Percentiles rank a stretch among this genome's conserved stretches.
phyloP scores from a whole-genome alignment of 2,113 vertebrate species.

The Tamias sibiricus region DNA sequence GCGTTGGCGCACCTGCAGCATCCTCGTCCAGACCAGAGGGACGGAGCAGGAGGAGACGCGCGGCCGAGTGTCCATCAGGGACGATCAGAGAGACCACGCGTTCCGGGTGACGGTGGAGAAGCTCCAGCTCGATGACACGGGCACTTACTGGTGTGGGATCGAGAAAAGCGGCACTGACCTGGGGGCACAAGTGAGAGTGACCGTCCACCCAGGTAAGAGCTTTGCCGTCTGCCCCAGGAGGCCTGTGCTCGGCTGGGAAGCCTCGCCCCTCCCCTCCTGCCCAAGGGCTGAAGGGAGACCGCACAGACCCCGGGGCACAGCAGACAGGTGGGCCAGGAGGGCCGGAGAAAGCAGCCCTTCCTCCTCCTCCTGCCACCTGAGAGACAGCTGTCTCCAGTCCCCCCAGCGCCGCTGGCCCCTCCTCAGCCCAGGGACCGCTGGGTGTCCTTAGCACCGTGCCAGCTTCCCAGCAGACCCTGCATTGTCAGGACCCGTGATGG shows the following conservation, averaged over 20 bases:
- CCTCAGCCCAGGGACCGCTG: not conserved
- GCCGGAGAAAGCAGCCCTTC: not conserved
- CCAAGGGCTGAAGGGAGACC: not conserved
- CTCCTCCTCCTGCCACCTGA: not conserved
- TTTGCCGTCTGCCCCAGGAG: accelerated
- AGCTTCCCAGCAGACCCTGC: not conserved
- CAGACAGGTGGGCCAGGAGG: not conserved
- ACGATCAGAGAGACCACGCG: accelerated
- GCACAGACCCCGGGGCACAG: not conserved
- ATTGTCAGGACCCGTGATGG: not conserved
- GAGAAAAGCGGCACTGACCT: accelerated
- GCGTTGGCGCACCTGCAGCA: accelerated
- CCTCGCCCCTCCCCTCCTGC: too few relatives aligned
- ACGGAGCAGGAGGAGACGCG: accelerated
- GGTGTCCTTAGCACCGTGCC: accelerated
- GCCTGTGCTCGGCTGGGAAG: not conserved
- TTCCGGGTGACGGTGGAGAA: conserved; percentile 69
- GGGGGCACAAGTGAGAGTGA: not conserved
- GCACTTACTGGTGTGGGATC: conserved; percentile 80
- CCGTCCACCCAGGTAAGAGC: conserved; percentile 64
- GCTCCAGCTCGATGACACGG: not conserved
- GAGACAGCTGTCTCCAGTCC: not conserved
- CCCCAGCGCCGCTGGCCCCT: too few relatives aligned
- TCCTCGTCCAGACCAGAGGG: not conserved
- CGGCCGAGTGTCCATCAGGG: conserved; percentile 60